phyloP scores from a whole-genome alignment of 2,888 invertebrate species.

The Amiota communis region DNA sequence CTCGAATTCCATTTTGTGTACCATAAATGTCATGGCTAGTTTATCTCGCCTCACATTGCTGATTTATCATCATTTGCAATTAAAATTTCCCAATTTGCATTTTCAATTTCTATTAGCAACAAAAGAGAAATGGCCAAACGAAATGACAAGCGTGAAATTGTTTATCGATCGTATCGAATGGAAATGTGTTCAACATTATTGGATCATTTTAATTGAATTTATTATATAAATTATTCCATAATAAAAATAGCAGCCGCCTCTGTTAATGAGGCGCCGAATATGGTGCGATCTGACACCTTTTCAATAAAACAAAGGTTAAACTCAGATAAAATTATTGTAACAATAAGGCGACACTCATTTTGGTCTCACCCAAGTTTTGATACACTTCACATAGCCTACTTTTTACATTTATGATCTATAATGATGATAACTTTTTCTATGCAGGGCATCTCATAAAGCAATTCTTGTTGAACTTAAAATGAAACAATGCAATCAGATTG shows the following conservation, averaged over 20 bases:
- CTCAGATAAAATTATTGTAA: no score
- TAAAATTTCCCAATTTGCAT: constrained; percentile 6
- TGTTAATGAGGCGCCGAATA: not conserved
- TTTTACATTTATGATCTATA: no score
- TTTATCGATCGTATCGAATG: constrained; percentile 35
- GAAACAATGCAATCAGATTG: no score
- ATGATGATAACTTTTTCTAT: no score
- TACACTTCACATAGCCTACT: no score
- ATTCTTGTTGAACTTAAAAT: no score
- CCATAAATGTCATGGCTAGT: not conserved
- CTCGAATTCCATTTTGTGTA: not conserved
- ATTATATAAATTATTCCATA: not conserved
- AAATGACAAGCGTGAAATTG: constrained; percentile 21
- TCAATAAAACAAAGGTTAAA: not conserved
- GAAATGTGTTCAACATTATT: constrained; percentile 35
- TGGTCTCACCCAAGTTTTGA: no score
- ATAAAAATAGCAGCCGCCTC: constrained; percentile 25
- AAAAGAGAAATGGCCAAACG: constrained; percentile 14
- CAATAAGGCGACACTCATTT: no score
- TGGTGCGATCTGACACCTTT: constrained; percentile 15
- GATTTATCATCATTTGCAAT: constrained; percentile 18
- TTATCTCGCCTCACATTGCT: constrained; percentile 7
- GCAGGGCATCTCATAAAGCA: no score
- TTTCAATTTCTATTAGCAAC: not conserved
- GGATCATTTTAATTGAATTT: not conserved